phyloP scores from a whole-genome alignment of 2,113 vertebrate species.

The Cacatua alba region DNA sequence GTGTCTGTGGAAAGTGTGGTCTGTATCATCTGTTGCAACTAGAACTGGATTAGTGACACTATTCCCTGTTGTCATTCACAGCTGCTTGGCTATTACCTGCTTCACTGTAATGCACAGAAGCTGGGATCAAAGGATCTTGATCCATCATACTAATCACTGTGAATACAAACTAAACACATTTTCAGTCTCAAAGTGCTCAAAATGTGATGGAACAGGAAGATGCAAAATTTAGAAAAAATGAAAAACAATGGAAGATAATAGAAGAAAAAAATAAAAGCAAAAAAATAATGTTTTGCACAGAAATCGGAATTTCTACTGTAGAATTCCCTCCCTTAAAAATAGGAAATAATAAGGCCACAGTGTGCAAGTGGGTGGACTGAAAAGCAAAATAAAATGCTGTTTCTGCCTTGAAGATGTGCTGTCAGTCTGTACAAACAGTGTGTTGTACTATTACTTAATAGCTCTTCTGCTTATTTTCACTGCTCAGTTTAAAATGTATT shows the following conservation, averaged over 20 bases:
- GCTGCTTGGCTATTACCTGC: background rate
- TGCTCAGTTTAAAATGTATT: background rate
- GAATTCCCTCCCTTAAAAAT: background rate
- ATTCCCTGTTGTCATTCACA: background rate
- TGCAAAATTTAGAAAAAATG: background rate
- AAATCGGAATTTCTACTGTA: background rate
- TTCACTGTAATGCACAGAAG: background rate
- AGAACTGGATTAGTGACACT: background rate
- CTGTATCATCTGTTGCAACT: background rate
- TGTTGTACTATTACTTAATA: background rate
- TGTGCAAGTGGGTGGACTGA: background rate
- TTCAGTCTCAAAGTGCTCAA: background rate
- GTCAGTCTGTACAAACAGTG: background rate
- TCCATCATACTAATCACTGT: background rate
- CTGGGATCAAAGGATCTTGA: background rate
- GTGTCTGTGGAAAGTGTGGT: background rate
- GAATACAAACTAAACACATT: background rate
- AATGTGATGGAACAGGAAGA: background rate
- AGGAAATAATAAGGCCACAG: background rate
- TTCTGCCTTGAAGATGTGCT: background rate
- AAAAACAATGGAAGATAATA: background rate
- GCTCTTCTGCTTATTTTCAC: background rate
- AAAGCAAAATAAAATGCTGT: background rate
- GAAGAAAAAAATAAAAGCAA: background rate
- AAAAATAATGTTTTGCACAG: fast-evolving